phyloP scores from a whole-genome alignment of 1,140 invertebrate genomes.

The Cataglyphis hispanica region DNA sequence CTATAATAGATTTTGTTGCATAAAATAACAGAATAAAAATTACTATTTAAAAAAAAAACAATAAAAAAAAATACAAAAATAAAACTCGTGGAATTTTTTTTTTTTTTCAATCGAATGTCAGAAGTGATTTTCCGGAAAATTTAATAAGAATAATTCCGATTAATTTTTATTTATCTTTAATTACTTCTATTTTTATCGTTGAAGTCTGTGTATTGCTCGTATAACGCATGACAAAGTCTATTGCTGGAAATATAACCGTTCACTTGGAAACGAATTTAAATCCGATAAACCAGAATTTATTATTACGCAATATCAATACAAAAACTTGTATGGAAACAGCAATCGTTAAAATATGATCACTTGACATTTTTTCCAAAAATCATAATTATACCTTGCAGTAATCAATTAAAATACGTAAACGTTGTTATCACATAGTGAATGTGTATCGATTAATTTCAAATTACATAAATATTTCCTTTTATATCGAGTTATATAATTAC shows the following conservation, averaged over 20 bases:
- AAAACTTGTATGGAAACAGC: not conserved
- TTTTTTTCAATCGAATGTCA: not conserved
- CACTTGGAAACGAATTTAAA: constrained; percentile 17
- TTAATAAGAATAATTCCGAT: not conserved
- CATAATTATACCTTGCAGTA: not conserved
- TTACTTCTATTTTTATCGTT: not conserved
- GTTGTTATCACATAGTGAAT: not conserved
- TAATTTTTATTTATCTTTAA: not conserved
- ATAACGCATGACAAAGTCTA: not conserved
- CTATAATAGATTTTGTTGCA: too few relatives aligned
- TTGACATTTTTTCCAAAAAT: not conserved
- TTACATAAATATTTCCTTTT: constrained; percentile 19
- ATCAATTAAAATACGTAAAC: constrained; percentile 8
- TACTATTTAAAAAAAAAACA: not conserved
- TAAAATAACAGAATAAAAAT: not conserved
- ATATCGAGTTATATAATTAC: constrained; percentile 26
- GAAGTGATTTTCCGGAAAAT: not conserved
- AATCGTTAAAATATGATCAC: not conserved
- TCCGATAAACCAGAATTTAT: constrained; percentile 2
- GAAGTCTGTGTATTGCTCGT: not conserved
- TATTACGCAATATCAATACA: constrained; percentile 5
- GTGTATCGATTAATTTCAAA: constrained; percentile 9
- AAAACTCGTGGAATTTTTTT: not conserved
- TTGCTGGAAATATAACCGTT: constrained; percentile 46
- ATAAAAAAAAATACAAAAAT: not conserved